These are phyloP conservation scores for Bradypodion pumilum DNA, from an alignment of 2,797 vertebrate genomes.

Conservation along the genomic window DNA sequence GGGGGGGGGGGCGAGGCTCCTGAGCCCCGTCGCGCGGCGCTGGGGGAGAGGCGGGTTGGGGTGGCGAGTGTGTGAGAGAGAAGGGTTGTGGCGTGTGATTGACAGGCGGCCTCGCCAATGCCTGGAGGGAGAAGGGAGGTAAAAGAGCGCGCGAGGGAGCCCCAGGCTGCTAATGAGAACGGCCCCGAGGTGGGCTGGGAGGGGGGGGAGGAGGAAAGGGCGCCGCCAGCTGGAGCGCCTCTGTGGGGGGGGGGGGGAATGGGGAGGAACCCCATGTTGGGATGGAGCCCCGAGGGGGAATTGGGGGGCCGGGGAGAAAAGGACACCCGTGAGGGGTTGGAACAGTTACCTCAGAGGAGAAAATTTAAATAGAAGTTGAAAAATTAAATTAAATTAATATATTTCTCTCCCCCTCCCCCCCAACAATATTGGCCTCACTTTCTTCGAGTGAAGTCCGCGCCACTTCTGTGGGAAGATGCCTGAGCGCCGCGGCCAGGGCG, in stretches of 20 bases:
- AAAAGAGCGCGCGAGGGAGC: slow-evolving; percentile 75
- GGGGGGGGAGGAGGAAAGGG: slow-evolving; percentile 41
- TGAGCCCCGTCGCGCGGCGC: slow-evolving; percentile 60
- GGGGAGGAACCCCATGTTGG: background rate
- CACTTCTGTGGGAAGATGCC: too few relatives aligned
- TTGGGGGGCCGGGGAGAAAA: too few relatives aligned
- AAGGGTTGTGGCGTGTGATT: slow-evolving; percentile 84
- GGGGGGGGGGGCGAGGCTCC: too few relatives aligned
- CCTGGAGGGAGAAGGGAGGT: slow-evolving; percentile 83
- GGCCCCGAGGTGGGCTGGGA: slow-evolving; percentile 43
- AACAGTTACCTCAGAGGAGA: too few relatives aligned
- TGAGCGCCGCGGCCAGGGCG: too few relatives aligned
- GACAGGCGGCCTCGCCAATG: slow-evolving; percentile 93
- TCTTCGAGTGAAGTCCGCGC: background rate
- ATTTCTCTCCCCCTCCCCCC: too few relatives aligned
- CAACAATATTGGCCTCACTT: too few relatives aligned
- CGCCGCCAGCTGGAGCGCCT: slow-evolving; percentile 9
- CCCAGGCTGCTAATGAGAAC: slow-evolving; percentile 72
- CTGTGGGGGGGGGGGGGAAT: too few relatives aligned
- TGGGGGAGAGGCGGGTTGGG: background rate
- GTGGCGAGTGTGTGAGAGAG: background rate
- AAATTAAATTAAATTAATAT: too few relatives aligned
- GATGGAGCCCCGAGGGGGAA: background rate
- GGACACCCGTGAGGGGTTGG: slow-evolving; percentile 7
- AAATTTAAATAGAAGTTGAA: too few relatives aligned